These are phyloP conservation scores for Porites australiensis DNA, from an alignment of 64 coral and sea anemone genomes.

Conservation along the genomic window DNA sequence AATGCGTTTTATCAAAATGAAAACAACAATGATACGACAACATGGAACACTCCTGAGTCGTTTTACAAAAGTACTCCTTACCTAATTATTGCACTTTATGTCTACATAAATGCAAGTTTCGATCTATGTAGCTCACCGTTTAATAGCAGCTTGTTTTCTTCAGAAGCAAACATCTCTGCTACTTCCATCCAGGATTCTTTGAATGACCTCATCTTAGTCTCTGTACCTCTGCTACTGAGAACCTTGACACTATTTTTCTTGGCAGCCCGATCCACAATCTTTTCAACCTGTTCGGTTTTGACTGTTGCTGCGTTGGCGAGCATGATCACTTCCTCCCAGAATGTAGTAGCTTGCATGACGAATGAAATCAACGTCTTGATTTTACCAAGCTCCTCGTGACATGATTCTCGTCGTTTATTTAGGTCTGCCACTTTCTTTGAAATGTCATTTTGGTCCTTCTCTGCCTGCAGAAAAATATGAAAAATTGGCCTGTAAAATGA, in stretches of 20 bases:
- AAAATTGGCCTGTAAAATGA: background rate
- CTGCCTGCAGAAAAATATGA: background rate
- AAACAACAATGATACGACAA: too few species aligned
- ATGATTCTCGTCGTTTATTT: background rate
- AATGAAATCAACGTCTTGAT: slow-evolving; percentile 30
- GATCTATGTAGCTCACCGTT: too few species aligned
- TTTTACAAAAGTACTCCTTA: too few species aligned
- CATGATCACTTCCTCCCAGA: slow-evolving; percentile 28
- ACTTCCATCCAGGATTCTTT: slow-evolving; percentile 61
- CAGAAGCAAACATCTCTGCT: slow-evolving; percentile 36
- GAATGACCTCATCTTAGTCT: slow-evolving; percentile 34
- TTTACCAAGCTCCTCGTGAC: slow-evolving; percentile 51
- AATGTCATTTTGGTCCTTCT: background rate
- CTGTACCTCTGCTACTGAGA: slow-evolving; percentile 26
- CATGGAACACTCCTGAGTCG: too few species aligned
- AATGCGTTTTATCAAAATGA: too few species aligned
- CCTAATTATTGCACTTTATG: too few species aligned
- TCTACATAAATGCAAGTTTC: too few species aligned
- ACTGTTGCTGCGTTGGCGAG: slow-evolving; percentile 8
- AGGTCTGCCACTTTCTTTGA: background rate
- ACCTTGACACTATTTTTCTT: slow-evolving; percentile 52
- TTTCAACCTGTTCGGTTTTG: slow-evolving; percentile 36
- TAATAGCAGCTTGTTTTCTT: slow-evolving; percentile 15
- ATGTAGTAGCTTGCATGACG: slow-evolving; percentile 33
- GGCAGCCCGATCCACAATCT: slow-evolving; percentile 33